Percentiles rank a stretch among this genome's conserved stretches.
phyloP scores from a whole-genome alignment of 64 coral and sea anemone genomes.

The Astreopora myriophthalma region DNA sequence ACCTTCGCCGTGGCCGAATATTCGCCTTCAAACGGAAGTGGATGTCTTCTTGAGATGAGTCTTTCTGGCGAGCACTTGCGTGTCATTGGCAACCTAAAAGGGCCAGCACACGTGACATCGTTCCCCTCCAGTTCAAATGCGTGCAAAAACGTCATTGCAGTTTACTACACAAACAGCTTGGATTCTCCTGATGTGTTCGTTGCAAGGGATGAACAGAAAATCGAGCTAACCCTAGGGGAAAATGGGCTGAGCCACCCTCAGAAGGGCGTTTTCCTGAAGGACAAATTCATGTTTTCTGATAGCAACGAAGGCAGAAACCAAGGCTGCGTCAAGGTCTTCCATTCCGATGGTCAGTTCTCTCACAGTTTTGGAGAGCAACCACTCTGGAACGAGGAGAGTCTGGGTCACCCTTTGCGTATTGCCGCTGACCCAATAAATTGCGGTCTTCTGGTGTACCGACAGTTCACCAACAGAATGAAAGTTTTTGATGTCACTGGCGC shows the following conservation, averaged over 20 bases:
- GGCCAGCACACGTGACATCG: not conserved
- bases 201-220: not conserved
- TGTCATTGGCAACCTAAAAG: slow-evolving; percentile 29
- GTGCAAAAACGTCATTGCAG: slow-evolving; percentile 13
- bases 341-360: not conserved
- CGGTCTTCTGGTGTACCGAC: slow-evolving; percentile 14
- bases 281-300: slow-evolving; percentile 41
- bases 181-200: slow-evolving; percentile 11
- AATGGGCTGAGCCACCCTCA: slow-evolving; percentile 2
- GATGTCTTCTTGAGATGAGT: slow-evolving; percentile 13
- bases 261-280: slow-evolving; percentile 8
- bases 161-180: slow-evolving; percentile 40
- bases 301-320: not conserved
- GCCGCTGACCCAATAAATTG: slow-evolving; percentile 23
- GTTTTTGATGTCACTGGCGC: slow-evolving; percentile 27
- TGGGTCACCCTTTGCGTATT: slow-evolving; percentile 28
- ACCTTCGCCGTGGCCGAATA: slow-evolving; percentile 23
- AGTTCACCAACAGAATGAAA: slow-evolving; percentile 1
- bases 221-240: not conserved
- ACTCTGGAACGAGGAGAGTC: slow-evolving; percentile 29
- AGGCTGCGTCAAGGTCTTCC: slow-evolving; percentile 31
- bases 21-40: slow-evolving; percentile 18
- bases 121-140: not conserved
- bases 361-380: slow-evolving; percentile 11
- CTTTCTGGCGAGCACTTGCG: slow-evolving; percentile 37